Percentiles rank a stretch among this genome's conserved stretches.
Evolutionary conservation across 2,113 vertebrate genomes (phyloP).

Genomic region (Pogona vitticeps): DNA sequence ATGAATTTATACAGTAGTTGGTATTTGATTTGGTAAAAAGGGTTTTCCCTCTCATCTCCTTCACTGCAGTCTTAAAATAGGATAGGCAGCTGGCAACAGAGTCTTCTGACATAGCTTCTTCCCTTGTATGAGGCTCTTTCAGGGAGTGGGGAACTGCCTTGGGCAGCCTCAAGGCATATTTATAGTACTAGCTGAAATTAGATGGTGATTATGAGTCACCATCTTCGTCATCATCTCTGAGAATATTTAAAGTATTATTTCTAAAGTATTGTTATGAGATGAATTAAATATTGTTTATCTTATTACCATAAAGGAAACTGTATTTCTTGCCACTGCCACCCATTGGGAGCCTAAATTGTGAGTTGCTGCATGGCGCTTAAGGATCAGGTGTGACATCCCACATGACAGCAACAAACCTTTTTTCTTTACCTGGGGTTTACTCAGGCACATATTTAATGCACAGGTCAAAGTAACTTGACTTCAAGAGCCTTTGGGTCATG

Average conservation of each 20-base stretch:
- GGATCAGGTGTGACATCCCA: not conserved
- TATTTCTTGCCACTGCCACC: not conserved
- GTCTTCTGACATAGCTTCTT: not conserved
- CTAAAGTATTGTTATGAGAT: too few species aligned
- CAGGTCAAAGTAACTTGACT: not conserved
- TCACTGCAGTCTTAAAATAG: slow-evolving; percentile 7
- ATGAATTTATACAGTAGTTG: too few species aligned
- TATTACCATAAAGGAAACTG: not conserved
- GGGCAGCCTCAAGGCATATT: not conserved
- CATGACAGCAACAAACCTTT: not conserved
- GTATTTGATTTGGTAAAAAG: not conserved
- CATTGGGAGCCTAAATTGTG: not conserved
- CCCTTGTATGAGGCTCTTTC: not conserved
- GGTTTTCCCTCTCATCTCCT: not conserved
- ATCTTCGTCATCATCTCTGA: not conserved
- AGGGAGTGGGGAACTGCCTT: not conserved
- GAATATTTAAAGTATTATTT: not conserved
- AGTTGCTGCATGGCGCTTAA: not conserved
- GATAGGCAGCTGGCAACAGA: slow-evolving; percentile 11
- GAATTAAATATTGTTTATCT: not conserved
- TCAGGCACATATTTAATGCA: not conserved
- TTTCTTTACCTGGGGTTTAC: not conserved
- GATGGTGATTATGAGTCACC: not conserved
- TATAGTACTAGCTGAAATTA: not conserved
- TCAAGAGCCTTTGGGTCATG: too few species aligned